Percentiles rank a stretch among this genome's conserved stretches.
phyloP scores from a whole-genome alignment of 2,113 vertebrate species.

The Solea senegalensis region DNA sequence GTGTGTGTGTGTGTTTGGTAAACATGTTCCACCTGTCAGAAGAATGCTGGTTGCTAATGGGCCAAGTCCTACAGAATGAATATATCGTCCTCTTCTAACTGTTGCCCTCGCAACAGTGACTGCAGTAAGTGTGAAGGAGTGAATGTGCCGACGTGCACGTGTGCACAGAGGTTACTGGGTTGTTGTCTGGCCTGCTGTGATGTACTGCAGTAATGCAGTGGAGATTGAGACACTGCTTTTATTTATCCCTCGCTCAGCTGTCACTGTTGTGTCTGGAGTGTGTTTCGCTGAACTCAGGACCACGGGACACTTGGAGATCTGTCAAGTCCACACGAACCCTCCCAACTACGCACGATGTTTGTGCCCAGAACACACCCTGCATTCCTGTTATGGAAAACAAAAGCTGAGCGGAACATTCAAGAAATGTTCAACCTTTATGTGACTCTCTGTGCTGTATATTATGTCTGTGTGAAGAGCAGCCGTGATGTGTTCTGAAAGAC shows the following conservation, averaged over 20 bases:
- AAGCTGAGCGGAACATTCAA: conserved; percentile 72
- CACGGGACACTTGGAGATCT: conserved; percentile 82
- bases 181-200: conserved; percentile 57
- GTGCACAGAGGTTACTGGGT: conserved; percentile 30
- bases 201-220: conserved; percentile 60
- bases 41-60: conserved; percentile 85
- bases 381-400: conserved; percentile 74
- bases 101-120: conserved; percentile 85
- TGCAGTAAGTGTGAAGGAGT: conserved; percentile 71
- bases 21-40: conserved; percentile 92
- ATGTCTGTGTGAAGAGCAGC: neutral
- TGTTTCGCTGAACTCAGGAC: conserved; percentile 74
- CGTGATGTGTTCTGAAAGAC: neutral
- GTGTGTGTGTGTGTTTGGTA: conserved; percentile 87
- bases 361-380: conserved; percentile 77
- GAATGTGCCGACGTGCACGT: conserved; percentile 36
- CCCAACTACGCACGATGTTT: conserved; percentile 82
- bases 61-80: conserved; percentile 84
- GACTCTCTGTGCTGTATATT: conserved; percentile 14
- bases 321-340: conserved; percentile 85
- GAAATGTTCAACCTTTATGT: conserved; percentile 52
- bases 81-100: conserved; percentile 83
- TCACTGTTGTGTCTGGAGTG: conserved; percentile 97
- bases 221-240: conserved; percentile 89
- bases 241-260: conserved; percentile 91